Conservation (phyloP, 2,113 vertebrate species). For the Cololabis saira region DNA sequence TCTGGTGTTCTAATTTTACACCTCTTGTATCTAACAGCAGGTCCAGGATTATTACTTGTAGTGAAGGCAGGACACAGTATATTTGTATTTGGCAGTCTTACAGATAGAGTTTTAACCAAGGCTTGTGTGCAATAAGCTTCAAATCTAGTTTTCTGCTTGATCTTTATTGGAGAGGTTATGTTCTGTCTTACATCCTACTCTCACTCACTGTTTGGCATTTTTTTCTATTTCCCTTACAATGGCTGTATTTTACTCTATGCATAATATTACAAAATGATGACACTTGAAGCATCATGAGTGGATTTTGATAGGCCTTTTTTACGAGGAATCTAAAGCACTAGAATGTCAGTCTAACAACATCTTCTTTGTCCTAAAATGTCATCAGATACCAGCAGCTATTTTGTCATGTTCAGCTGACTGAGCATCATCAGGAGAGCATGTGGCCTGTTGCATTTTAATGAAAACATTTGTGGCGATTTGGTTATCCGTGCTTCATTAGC, state of each 20-base stretch:
- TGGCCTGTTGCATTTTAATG: conserved; percentile 49
- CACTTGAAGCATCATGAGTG: no score
- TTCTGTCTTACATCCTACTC: neutral
- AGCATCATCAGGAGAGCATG: conserved; percentile 20
- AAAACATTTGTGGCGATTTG: conserved; percentile 49
- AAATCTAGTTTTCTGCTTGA: neutral
- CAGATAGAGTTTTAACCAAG: neutral
- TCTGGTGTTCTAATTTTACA: neutral
- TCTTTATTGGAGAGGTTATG: neutral
- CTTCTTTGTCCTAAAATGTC: neutral
- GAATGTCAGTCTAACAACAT: neutral
- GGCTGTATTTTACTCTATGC: neutral
- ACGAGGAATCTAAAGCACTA: no score
- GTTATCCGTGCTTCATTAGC: conserved; percentile 55
- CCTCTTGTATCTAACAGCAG: conserved; percentile 5
- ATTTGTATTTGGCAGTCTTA: neutral
- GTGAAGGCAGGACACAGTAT: neutral
- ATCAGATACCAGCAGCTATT: conserved; percentile 6
- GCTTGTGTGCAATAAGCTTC: neutral
- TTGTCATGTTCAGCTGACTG: conserved; percentile 3
- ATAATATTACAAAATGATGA: neutral
- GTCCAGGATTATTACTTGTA: conserved; percentile 1
- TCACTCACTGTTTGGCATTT: neutral
- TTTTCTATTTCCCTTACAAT: neutral
- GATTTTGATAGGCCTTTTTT: neutral